phyloP scores from a whole-genome alignment of 2,888 invertebrate genomes.

The Lepeophtheirus nordmannii region DNA sequence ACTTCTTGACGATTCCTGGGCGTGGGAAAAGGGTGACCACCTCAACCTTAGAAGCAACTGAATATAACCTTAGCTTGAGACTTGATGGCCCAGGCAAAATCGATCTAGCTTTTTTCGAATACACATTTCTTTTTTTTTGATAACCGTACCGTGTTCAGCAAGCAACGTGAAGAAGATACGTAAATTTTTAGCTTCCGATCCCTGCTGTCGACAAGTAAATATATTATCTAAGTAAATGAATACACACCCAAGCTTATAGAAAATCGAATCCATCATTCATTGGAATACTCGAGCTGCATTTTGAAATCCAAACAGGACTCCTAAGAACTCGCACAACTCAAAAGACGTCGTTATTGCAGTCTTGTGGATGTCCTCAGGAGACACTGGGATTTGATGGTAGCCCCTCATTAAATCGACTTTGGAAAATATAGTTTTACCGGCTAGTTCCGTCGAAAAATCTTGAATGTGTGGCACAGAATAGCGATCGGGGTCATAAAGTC shows the following conservation, averaged over 20 bases:
- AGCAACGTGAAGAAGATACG: too few species aligned
- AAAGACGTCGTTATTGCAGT: neutral
- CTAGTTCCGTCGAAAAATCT: too few species aligned
- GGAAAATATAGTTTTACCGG: too few species aligned
- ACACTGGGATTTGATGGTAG: too few species aligned
- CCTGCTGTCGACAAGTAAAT: neutral
- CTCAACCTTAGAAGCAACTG: too few species aligned
- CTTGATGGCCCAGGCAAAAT: neutral
- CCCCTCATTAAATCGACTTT: too few species aligned
- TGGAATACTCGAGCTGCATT: neutral
- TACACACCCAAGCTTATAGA: neutral
- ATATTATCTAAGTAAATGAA: slow-evolving; percentile 6
- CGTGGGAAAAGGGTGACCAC: too few species aligned
- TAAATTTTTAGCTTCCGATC: too few species aligned
- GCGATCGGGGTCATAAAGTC: neutral
- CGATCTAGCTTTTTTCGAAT: neutral
- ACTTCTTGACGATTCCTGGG: too few species aligned
- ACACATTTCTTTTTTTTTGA: neutral
- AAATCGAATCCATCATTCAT: neutral
- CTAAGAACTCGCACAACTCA: neutral
- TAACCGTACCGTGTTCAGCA: too few species aligned
- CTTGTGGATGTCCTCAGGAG: too few species aligned
- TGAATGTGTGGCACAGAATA: too few species aligned
- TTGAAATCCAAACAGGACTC: neutral
- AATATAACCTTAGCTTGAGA: neutral